Base-by-base conservation (phyloP, 37 sponge, comb jelly and placozoan genomes). In the Hexactinellida sp. region DNA sequence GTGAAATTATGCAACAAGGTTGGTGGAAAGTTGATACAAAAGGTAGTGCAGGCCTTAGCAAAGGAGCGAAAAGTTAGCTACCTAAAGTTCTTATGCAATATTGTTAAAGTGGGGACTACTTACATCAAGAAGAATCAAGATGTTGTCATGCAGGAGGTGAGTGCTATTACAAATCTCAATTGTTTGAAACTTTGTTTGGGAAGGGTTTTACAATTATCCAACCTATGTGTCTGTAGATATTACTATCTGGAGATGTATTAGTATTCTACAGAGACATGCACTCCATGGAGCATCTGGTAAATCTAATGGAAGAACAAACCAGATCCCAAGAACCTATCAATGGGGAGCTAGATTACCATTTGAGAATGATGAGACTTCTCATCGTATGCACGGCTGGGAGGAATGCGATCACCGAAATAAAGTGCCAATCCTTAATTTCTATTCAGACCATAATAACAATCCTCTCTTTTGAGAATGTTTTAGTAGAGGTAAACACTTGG, bases 321-420 rank as follows among this genome's bases (percentile, higher is more conserved):
- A n/a, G n/a, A 0, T 32, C 36, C 25, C 36, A 16, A 82, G 41
- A 38, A 63, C 83, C 87, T 84, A 83, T 39, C 30, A 83, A 84
- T 0, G 87, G 89, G 0, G 91, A 94, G 51, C 89, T 94, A 0
- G 84, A 89, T 82, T 97, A 97, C 88, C 98, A 97, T 86, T 90
- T 94, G 37, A 88, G 92, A 38, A 91, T 97, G 38, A 89, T 97
- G 0, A 41, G 90, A 25, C 88, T 97, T 19, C 91, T 97, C 28
- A 82, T 89, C 0, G 36, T 89, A 34, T 97, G 98, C 55, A 97
- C 98, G 0, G 98, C 94, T 84, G 98, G 98, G 36, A 97, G 93
- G 94, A 97, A 97, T 85, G 98, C 91, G 24, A 87, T 89, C 54
- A 97, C 98, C 9, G 98, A 97, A 86, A 97, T 97, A 86, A 97